Percentiles rank a stretch among this genome's conserved stretches.
These are phyloP conservation scores for Spinus olivaceus DNA, from an alignment of 2,797 vertebrate genomes.

Conservation along the genomic window DNA sequence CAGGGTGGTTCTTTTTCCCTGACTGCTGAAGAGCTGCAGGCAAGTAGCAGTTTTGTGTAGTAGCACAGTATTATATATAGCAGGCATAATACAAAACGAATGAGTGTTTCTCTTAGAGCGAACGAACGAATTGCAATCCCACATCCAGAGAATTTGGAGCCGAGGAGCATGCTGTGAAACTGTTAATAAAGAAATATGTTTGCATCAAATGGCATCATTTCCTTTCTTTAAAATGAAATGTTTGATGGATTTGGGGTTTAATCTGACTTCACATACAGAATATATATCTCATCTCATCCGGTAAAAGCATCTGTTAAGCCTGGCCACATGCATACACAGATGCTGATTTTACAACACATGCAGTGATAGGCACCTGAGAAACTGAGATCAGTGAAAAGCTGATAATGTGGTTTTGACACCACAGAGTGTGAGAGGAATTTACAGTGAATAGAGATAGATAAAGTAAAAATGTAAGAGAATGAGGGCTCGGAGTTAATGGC, in stretches of 20 bases:
- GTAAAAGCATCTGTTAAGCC: conserved; percentile 11
- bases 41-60: not conserved
- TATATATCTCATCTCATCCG: not conserved
- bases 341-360: conserved; percentile 24
- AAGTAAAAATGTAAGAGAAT: not conserved
- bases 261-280: not conserved
- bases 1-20: not conserved
- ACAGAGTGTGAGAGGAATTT: conserved; percentile 8
- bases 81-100: not conserved
- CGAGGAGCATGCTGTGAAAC: not conserved
- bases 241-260: not conserved
- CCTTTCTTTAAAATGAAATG: not conserved
- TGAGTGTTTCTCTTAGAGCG: not conserved
- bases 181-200: conserved; percentile 20
- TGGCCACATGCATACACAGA: not conserved
- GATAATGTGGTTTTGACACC: conserved; percentile 32
- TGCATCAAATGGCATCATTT: not conserved
- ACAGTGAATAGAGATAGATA: not conserved
- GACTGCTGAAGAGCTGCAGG: conserved; percentile 11
- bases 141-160: not conserved
- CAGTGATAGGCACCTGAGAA: conserved; percentile 28
- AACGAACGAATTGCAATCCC: not conserved
- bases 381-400: not conserved
- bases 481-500: not conserved
- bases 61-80: not conserved